Evolutionary conservation across 2,113 vertebrate genomes (phyloP).

Genomic region (Sterrhoptilus dennistouni): DNA sequence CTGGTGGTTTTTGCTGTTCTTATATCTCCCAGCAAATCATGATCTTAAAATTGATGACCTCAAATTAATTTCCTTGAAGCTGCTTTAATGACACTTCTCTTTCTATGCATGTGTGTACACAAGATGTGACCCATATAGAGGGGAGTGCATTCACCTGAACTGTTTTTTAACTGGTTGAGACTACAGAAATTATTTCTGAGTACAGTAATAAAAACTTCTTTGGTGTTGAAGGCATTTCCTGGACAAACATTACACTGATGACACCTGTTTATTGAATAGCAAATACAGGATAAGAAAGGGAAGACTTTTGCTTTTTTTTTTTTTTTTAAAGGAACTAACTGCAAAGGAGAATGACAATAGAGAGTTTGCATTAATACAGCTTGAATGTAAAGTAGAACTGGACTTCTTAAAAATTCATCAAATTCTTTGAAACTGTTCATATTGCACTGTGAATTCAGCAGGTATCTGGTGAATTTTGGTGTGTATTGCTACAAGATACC

Average conservation of each 20-base stretch:
- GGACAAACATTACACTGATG: background rate
- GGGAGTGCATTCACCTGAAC: background rate
- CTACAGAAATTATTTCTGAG: background rate
- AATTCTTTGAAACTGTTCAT: background rate
- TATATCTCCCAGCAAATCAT: constrained; percentile 37
- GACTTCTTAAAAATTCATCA: background rate
- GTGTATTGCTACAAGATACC: background rate
- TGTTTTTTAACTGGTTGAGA: background rate
- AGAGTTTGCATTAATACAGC: background rate
- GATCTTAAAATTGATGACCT: constrained; percentile 35
- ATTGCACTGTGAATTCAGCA: background rate
- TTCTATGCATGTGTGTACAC: background rate
- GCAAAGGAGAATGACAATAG: background rate
- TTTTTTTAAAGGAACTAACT: background rate
- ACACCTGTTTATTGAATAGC: background rate
- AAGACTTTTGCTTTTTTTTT: background rate
- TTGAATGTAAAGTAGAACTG: background rate
- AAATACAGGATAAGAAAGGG: background rate
- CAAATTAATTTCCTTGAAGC: constrained; percentile 31
- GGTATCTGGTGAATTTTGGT: background rate
- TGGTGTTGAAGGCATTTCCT: background rate
- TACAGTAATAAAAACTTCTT: background rate
- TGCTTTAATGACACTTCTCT: background rate
- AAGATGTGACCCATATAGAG: background rate
- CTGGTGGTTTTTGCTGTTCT: constrained; percentile 32